Conservation (phyloP, 1,140 invertebrate genomes). For the Mya arenaria region DNA sequence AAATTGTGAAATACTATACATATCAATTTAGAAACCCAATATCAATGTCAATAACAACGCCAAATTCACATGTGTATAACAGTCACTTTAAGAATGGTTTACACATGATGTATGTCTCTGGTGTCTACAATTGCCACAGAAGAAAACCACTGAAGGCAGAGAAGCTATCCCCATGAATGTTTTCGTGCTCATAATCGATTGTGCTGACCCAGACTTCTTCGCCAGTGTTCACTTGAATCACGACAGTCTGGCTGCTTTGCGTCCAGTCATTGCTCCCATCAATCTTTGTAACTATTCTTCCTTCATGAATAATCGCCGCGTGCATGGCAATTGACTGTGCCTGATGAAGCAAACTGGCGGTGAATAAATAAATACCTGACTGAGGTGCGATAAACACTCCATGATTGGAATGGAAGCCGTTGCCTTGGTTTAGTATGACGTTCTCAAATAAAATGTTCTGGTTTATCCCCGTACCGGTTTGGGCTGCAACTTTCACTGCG, state of each 20-base stretch:
- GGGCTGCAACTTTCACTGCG: no score
- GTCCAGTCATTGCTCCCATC: neutral
- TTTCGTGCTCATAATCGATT: neutral
- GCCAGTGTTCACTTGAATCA: slow-evolving; percentile 9
- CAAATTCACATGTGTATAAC: no score
- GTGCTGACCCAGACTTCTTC: slow-evolving; percentile 9
- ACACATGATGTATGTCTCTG: no score
- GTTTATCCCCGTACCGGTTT: no score
- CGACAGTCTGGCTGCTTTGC: slow-evolving; percentile 6
- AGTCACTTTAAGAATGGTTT: no score
- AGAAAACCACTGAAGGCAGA: slow-evolving; percentile 25
- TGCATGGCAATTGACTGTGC: neutral
- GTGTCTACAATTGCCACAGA: no score
- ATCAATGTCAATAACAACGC: no score
- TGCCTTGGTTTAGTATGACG: neutral
- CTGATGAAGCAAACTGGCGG: neutral
- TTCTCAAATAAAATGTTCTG: neutral
- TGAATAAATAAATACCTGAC: neutral
- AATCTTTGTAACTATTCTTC: neutral
- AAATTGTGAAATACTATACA: no score
- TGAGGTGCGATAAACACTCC: neutral
- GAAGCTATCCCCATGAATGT: slow-evolving; percentile 17
- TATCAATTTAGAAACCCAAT: no score
- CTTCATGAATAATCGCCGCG: neutral
- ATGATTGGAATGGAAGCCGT: neutral